These are phyloP conservation scores for Pseudococcus jackbeardsleyi DNA, from an alignment of 2,888 invertebrate genomes.

Conservation along the genomic window DNA sequence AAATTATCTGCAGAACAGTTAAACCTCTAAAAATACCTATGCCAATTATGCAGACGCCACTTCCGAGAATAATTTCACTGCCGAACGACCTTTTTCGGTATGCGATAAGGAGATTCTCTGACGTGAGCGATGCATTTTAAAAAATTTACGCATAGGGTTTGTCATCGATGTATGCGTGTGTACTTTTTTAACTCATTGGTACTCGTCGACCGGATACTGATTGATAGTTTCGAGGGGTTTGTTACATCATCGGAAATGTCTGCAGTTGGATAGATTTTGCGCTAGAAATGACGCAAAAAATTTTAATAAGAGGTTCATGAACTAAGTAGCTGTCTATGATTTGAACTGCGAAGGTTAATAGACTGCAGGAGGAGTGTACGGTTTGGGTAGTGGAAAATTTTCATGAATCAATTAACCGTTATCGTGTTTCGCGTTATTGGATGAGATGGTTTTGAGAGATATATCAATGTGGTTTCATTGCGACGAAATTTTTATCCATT, in stretches of 20 bases:
- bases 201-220: background rate
- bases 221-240: background rate
- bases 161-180: background rate
- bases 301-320: background rate
- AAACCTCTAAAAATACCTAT: conserved; percentile 7
- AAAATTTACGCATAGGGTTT: background rate
- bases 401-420: conserved; percentile 14
- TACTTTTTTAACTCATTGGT: too few species aligned
- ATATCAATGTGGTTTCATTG: background rate
- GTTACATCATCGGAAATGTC: conserved; percentile 21
- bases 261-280: background rate
- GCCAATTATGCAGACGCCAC: conserved; percentile 27
- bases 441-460: background rate
- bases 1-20: conserved; percentile 38
- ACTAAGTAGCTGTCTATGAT: background rate
- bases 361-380: conserved; percentile 27
- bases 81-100: conserved; percentile 45
- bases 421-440: background rate
- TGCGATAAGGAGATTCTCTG: background rate
- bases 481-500: background rate
- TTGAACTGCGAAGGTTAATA: conserved; percentile 35
- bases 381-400: conserved; percentile 1
- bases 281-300: background rate
- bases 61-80: conserved; percentile 23
- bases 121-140: conserved; percentile 15